phyloP scores from a whole-genome alignment of 2,888 invertebrate species.

The Dasysyrphus tricinctus region DNA sequence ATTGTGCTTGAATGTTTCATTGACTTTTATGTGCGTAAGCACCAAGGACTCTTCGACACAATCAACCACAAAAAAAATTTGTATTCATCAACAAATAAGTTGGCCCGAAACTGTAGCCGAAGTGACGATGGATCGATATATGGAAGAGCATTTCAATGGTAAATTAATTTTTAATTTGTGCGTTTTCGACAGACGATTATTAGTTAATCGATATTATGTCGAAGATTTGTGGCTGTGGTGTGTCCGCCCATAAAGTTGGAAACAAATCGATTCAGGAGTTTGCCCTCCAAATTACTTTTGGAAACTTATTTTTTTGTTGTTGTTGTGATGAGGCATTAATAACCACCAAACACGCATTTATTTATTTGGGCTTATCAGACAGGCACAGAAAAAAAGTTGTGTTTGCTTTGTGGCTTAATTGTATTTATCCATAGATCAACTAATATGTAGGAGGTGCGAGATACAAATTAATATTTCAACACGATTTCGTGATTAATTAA shows the following conservation, averaged over 20 bases:
- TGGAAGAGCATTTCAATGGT: slow-evolving; percentile 2
- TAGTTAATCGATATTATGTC: background rate
- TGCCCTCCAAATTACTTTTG: background rate
- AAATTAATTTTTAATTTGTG: slow-evolving; percentile 13
- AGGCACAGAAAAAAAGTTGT: background rate
- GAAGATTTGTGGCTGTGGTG: slow-evolving; percentile 1
- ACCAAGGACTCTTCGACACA: slow-evolving; percentile 17
- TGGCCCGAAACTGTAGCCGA: background rate
- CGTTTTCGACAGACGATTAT: slow-evolving; percentile 4
- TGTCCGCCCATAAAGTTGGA: background rate
- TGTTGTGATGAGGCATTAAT: background rate
- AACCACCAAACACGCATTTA: background rate
- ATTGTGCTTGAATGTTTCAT: slow-evolving; percentile 44
- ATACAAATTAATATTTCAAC: slow-evolving; percentile 24
- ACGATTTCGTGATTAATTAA: slow-evolving; percentile 15
- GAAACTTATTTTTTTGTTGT: background rate
- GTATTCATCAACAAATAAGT: slow-evolving; percentile 17
- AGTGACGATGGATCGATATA: slow-evolving; percentile 18
- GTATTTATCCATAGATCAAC: background rate
- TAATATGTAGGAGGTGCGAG: background rate
- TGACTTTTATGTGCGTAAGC: slow-evolving; percentile 32
- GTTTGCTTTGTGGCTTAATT: background rate
- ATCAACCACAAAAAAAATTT: slow-evolving; percentile 2
- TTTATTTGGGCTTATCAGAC: background rate
- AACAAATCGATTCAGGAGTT: background rate